Conservation (phyloP, 2,888 invertebrate genomes). For the Copidosoma aretas region DNA sequence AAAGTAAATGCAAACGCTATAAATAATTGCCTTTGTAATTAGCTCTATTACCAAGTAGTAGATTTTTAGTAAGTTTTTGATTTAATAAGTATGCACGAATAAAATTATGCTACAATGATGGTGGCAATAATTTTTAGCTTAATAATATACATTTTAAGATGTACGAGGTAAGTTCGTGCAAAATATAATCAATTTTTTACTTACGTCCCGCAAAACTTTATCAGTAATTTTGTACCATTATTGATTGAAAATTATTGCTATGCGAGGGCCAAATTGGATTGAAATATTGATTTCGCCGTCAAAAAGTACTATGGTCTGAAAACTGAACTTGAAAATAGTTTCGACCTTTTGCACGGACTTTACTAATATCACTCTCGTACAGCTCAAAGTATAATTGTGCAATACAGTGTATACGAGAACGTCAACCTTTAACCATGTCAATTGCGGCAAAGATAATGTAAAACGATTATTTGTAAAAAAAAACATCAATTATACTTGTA, state of each 20-base stretch:
- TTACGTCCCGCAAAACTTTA: background rate
- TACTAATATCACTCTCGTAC: no score
- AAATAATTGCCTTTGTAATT: background rate
- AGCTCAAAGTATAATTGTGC: no score
- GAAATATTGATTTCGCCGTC: no score
- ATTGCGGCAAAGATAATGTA: no score
- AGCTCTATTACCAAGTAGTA: constrained; percentile 9
- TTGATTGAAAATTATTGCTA: background rate
- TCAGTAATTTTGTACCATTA: background rate
- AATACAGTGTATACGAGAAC: no score
- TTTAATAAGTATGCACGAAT: constrained; percentile 18
- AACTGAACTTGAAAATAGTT: no score
- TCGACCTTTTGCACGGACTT: no score
- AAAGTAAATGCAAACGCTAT: background rate
- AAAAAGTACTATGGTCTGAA: no score
- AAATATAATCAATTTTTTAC: background rate
- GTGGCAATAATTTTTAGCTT: background rate
- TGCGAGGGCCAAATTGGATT: background rate
- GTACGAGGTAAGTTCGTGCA: background rate
- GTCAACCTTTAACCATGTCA: no score
- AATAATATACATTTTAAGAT: background rate
- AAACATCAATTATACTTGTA: no score
- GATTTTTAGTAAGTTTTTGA: constrained; percentile 30
- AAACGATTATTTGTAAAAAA: no score
- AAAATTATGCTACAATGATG: background rate